phyloP scores from a whole-genome alignment of 2,888 invertebrate genomes.

The Monoplex corrugatus region DNA sequence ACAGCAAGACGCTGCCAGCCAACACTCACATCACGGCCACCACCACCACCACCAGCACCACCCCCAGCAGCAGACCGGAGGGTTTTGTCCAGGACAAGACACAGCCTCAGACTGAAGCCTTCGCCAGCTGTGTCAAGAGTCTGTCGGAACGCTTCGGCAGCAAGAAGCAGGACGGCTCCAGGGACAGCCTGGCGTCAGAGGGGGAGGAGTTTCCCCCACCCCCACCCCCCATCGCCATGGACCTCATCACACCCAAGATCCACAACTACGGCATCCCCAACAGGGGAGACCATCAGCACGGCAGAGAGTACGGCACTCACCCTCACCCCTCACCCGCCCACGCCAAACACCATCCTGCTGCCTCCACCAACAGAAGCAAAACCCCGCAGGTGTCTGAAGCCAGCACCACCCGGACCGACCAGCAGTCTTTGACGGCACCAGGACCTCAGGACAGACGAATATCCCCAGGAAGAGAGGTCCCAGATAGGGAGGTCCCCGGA shows the following conservation, averaged over 20 bases:
- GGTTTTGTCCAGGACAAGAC: conserved; percentile 34
- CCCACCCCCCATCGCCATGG: conserved; percentile 78
- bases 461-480: conserved; percentile 44
- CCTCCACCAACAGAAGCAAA: not conserved
- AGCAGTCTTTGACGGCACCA: not conserved
- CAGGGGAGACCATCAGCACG: conserved; percentile 62
- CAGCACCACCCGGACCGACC: not conserved
- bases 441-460: not conserved
- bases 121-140: conserved; percentile 80
- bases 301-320: conserved; percentile 14
- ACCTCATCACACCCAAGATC: conserved; percentile 77
- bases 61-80: not conserved
- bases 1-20: conserved; percentile 44
- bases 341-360: not conserved
- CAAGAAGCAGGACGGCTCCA: conserved; percentile 67
- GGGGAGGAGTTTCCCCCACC: conserved; percentile 78
- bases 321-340: not conserved
- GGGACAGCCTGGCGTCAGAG: conserved; percentile 72
- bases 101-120: conserved; percentile 72
- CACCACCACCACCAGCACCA: not conserved
- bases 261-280: conserved; percentile 77
- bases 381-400: not conserved
- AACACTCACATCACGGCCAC: not conserved
- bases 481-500: not conserved
- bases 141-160: conserved; percentile 77